phyloP scores from a whole-genome alignment of 2,888 invertebrate genomes.

The Saturnia pavonia region DNA sequence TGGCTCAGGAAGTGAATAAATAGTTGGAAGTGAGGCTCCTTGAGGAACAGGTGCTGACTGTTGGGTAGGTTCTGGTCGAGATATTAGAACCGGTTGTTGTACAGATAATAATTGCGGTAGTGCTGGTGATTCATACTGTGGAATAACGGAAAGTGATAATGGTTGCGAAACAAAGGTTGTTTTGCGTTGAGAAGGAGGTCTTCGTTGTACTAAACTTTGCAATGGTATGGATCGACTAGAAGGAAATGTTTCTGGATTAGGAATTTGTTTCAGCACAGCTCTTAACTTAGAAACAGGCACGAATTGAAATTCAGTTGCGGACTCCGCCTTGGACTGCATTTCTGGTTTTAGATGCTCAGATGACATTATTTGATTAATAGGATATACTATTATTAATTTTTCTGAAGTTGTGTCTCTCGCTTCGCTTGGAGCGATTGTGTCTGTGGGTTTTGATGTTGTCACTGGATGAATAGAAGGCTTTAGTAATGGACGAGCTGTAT shows the following conservation, averaged over 20 bases:
- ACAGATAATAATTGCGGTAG: neutral
- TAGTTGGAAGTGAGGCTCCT: neutral
- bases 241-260: too few relatives aligned
- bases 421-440: neutral
- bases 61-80: too few relatives aligned
- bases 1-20: neutral
- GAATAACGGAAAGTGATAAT: neutral
- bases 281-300: neutral
- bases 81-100: too few relatives aligned
- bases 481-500: neutral
- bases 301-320: too few relatives aligned
- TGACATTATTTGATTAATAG: neutral
- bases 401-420: neutral
- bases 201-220: neutral
- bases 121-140: neutral
- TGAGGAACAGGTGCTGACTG: too few relatives aligned
- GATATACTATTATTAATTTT: conserved; percentile 4
- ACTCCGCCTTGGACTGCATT: neutral
- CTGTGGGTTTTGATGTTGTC: neutral
- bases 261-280: too few relatives aligned
- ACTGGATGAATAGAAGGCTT: neutral
- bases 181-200: neutral
- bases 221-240: neutral
- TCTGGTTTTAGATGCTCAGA: neutral
- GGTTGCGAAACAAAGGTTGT: neutral